Evolutionary conservation across 1,140 invertebrate species (phyloP).

Genomic region (Drosophila dunni): DNA sequence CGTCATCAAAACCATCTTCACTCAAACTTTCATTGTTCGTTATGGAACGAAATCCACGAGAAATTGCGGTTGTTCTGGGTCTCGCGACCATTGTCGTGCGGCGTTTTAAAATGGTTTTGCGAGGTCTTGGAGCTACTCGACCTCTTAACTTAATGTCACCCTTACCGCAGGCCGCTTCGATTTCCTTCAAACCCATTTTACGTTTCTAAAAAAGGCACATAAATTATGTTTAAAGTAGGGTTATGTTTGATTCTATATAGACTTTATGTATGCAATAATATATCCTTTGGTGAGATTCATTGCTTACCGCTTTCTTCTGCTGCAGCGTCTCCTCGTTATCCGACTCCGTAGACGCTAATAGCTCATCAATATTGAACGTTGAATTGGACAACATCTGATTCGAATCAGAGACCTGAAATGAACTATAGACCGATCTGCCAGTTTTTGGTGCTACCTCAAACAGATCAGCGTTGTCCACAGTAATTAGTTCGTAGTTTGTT

Average conservation of each 20-base stretch:
- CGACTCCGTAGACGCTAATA: conserved; percentile 33
- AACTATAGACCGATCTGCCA: neutral
- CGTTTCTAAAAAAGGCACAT: conserved; percentile 35
- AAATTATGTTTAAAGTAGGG: no score
- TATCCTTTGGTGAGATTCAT: no score
- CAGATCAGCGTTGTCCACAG: neutral
- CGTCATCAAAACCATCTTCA: neutral
- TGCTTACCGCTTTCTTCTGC: conserved; percentile 22
- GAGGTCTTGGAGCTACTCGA: no score
- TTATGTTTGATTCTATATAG: no score
- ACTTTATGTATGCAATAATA: no score
- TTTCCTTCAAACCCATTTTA: conserved; percentile 54
- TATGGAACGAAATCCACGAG: neutral
- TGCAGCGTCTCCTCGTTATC: conserved; percentile 16
- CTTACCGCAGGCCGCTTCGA: conserved; percentile 16
- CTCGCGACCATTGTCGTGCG: neutral
- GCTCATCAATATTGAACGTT: conserved; percentile 11
- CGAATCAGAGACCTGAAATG: neutral
- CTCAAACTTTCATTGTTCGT: neutral
- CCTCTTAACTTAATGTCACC: neutral
- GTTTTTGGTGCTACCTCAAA: neutral
- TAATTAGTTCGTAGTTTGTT: conserved; percentile 17
- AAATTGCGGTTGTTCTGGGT: neutral
- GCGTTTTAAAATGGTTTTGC: neutral
- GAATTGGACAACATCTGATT: neutral